phyloP scores from a whole-genome alignment of 2,113 vertebrate genomes.

The Pipa parva region DNA sequence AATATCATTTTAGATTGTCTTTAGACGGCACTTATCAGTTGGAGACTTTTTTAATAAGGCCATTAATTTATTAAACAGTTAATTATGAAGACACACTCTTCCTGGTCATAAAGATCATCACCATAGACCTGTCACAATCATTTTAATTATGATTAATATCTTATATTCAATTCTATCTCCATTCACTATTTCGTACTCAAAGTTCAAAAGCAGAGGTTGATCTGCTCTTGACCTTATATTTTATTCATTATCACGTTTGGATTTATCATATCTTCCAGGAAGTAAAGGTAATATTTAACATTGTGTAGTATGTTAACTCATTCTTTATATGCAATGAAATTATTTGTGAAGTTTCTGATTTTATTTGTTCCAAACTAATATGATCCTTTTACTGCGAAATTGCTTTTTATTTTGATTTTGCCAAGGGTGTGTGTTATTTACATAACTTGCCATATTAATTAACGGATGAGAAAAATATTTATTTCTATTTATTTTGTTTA shows the following conservation, averaged over 20 bases:
- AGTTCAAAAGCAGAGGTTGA: slow-evolving; percentile 67
- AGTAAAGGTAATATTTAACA: slow-evolving; percentile 52
- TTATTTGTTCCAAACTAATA: slow-evolving; percentile 11
- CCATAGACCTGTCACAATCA: slow-evolving; percentile 79
- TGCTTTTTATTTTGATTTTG: too few species aligned
- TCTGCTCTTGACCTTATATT: slow-evolving; percentile 79
- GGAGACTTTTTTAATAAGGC: slow-evolving; percentile 65
- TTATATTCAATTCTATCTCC: slow-evolving; percentile 87
- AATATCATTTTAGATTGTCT: slow-evolving; percentile 79
- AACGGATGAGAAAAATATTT: too few species aligned
- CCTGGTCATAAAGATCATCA: slow-evolving; percentile 88
- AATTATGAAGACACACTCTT: slow-evolving; percentile 89
- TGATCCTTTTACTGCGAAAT: too few species aligned
- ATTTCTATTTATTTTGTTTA: too few species aligned
- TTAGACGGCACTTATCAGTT: slow-evolving; percentile 72
- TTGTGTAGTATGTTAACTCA: slow-evolving; percentile 33
- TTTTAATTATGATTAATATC: slow-evolving; percentile 96
- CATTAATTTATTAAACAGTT: slow-evolving; percentile 91
- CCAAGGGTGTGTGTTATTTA: too few species aligned
- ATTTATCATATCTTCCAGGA: slow-evolving; percentile 67
- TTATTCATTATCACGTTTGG: slow-evolving; percentile 83
- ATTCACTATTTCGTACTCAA: slow-evolving; percentile 69
- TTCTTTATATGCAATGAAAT: slow-evolving; percentile 41
- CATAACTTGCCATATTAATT: too few species aligned
- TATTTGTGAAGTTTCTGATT: slow-evolving; percentile 23